Conservation (phyloP, 2,113 vertebrate genomes). For the Siphamia tubifer region DNA sequence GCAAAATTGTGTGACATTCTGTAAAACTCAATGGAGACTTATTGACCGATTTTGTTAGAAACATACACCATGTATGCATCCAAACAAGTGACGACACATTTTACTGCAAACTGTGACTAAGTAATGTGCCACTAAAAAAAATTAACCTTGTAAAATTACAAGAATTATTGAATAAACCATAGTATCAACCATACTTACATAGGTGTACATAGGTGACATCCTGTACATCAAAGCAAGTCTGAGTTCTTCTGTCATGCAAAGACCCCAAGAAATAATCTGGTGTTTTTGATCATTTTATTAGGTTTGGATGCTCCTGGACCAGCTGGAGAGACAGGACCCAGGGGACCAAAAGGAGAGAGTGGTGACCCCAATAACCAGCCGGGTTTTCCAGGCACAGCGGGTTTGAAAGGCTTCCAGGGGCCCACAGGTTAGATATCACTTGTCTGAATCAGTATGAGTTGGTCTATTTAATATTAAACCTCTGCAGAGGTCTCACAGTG, state of each 20-base stretch:
- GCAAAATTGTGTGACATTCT: no score
- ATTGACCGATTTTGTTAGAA: no score
- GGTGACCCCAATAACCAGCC: slow-evolving; percentile 81
- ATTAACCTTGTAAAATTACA: no score
- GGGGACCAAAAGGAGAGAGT: slow-evolving; percentile 83
- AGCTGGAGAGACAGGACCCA: slow-evolving; percentile 80
- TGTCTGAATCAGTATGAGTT: neutral
- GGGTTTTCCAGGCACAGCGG: slow-evolving; percentile 79
- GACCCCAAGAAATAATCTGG: neutral
- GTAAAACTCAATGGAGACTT: no score
- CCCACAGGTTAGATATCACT: slow-evolving; percentile 79
- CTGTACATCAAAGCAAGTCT: neutral
- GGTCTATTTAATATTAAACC: neutral
- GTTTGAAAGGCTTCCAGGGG: slow-evolving; percentile 86
- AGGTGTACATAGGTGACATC: no score
- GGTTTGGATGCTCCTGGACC: slow-evolving; percentile 81
- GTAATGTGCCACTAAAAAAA: no score
- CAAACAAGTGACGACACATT: no score
- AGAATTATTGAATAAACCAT: no score
- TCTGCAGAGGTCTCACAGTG: neutral
- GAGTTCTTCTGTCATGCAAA: neutral
- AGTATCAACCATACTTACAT: no score
- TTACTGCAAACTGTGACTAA: no score
- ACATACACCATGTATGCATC: no score
- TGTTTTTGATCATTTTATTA: slow-evolving; percentile 50